phyloP scores from a whole-genome alignment of 1,140 invertebrate genomes.

The Babylonia areolata region DNA sequence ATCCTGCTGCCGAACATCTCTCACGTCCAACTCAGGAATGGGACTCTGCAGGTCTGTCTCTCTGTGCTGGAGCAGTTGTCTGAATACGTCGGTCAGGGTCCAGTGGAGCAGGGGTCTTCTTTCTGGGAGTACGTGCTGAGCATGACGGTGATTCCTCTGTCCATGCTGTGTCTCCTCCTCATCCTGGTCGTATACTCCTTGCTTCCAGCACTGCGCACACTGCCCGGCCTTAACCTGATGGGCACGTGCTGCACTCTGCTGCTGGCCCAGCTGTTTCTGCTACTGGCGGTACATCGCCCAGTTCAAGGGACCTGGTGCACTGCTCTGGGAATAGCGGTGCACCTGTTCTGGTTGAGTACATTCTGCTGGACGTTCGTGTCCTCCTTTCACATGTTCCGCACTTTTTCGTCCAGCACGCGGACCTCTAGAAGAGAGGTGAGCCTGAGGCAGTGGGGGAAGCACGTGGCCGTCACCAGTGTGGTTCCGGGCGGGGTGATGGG shows the following conservation, averaged over 20 bases:
- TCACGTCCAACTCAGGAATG: not conserved
- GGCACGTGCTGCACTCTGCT: slow-evolving; percentile 10
- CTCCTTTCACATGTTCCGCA: slow-evolving; percentile 30
- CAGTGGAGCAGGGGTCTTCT: not conserved
- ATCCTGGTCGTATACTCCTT: not conserved
- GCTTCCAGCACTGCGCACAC: slow-evolving; percentile 30
- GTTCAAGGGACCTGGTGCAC: not conserved
- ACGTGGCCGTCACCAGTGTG: not conserved
- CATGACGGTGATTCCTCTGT: slow-evolving; percentile 17
- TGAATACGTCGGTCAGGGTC: not conserved
- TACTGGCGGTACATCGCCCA: slow-evolving; percentile 14
- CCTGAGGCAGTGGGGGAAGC: not conserved
- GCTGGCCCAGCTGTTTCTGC: slow-evolving; percentile 22
- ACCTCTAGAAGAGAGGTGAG: too few species aligned
- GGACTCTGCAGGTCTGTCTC: not conserved
- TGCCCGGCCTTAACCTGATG: slow-evolving; percentile 35
- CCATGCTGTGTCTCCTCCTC: slow-evolving; percentile 12
- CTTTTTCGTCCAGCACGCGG: not conserved
- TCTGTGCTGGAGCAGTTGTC: not conserved
- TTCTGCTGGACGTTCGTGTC: slow-evolving; percentile 29
- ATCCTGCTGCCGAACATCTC: not conserved
- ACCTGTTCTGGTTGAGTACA: slow-evolving; percentile 2
- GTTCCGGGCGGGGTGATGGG: not conserved
- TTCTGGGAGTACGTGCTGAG: slow-evolving; percentile 14
- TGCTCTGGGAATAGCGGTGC: not conserved